phyloP scores from a whole-genome alignment of 1,140 invertebrate species.

The Mamestra configurata region DNA sequence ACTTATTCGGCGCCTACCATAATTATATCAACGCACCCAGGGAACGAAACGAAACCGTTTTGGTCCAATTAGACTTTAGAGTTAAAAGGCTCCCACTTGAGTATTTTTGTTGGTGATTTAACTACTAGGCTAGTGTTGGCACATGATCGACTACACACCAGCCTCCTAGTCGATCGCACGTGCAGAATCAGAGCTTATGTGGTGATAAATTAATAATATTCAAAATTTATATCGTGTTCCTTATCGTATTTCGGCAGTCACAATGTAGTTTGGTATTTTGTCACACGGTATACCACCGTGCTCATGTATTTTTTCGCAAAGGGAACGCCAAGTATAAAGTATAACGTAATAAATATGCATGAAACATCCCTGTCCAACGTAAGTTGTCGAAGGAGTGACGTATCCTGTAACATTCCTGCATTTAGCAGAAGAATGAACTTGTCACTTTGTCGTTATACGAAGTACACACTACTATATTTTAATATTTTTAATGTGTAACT shows the following conservation, averaged over 20 bases:
- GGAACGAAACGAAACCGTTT: not conserved
- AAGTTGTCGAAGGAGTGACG: not conserved
- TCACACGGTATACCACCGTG: not conserved
- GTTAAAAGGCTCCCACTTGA: not conserved
- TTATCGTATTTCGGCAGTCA: conserved; percentile 8
- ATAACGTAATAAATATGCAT: not conserved
- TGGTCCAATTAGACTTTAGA: not conserved
- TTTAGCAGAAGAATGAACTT: not conserved
- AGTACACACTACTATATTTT: too few relatives aligned
- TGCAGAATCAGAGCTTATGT: conserved; percentile 5
- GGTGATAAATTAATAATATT: conserved; percentile 39
- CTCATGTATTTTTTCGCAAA: not conserved
- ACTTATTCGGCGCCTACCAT: too few relatives aligned
- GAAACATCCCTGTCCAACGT: not conserved
- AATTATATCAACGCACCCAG: not conserved
- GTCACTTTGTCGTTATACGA: not conserved
- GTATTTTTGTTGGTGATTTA: not conserved
- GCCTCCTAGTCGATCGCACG: not conserved
- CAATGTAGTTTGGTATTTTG: not conserved
- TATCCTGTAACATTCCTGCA: not conserved
- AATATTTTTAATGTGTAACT: too few relatives aligned
- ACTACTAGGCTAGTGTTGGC: not conserved
- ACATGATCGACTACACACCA: not conserved
- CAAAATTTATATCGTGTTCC: conserved; percentile 14
- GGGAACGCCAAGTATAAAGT: not conserved